Evolutionary conservation across 1,140 invertebrate genomes (phyloP), one percentile per base, ranked within the genome.

Genomic region (Mylabris phalerata): DNA sequence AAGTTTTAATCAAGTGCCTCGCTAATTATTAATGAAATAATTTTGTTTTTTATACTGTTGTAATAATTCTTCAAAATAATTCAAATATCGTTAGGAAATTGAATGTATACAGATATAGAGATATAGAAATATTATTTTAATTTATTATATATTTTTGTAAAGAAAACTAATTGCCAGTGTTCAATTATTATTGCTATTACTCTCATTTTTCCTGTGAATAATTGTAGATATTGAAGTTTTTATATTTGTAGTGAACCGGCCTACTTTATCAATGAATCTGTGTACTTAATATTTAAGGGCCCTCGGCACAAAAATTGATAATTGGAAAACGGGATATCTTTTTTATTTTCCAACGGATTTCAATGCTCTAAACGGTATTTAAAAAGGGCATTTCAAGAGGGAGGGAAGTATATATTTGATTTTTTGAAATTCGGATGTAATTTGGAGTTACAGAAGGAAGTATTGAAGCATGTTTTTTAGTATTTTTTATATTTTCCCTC

Each of bases 181-280:
- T 32, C 32, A 7, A 32, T 32, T 32, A 32, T 32, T 32, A 7
- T 32, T 5, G 7, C 7, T 5, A 32, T 32, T 32, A 32, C 1
- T 32, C 1, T 32, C 13, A 11, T 48, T 47, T 57, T 57, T 41
- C 47, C 47, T 26, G 39, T 50, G 42, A 43, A 50, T 32, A 32
- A 32, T 57, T 50, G 42, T 32, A 48, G 26, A 47, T 45, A 50
- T 47, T 55, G 41, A 40, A 48, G 6, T 44, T 60, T 42, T 26
- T 57, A 44, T 50, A 26, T 52, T 43, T 59, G 61, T 62, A 62
- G 61, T 62, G 42, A 55, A 62, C 48, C 61, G 61, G 61, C 61
- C 61, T 62, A 62, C 47, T 50, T 59, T 45, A 48, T 54, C 40
- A 38, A 40, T 45, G 13, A n/a, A 62, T 52, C 49, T 62, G 50